Percentiles rank a stretch among this genome's conserved stretches.
phyloP scores from a whole-genome alignment of 2,888 invertebrate species.

The Venustoraphidia nigricollis region DNA sequence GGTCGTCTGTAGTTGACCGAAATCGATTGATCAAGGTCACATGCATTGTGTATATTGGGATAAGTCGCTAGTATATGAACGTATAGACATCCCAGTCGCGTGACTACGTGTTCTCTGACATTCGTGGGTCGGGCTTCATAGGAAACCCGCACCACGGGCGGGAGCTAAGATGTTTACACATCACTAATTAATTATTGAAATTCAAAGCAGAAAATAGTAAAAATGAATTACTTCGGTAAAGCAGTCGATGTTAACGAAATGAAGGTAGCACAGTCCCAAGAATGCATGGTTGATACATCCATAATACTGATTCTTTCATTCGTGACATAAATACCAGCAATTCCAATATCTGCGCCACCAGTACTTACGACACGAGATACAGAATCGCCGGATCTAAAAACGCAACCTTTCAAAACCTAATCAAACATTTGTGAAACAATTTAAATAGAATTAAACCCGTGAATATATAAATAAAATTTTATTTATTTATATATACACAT shows the following conservation, averaged over 20 bases:
- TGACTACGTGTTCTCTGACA: too few species aligned
- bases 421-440: background rate
- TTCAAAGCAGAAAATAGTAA: background rate
- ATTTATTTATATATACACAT: background rate
- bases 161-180: too few species aligned
- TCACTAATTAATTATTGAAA: background rate
- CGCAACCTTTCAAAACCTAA: conserved; percentile 1
- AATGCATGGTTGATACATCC: conserved; percentile 48
- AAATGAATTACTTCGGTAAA: conserved; percentile 42
- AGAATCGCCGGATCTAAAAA: conserved; percentile 40
- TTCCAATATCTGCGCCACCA: conserved; percentile 46
- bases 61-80: too few species aligned
- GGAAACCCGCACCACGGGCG: too few species aligned
- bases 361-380: conserved; percentile 37
- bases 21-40: too few species aligned
- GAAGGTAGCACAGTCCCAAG: conserved; percentile 62
- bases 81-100: too few species aligned
- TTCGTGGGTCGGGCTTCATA: too few species aligned
- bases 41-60: too few species aligned
- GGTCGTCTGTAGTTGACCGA: too few species aligned
- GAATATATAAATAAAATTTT: conserved; percentile 2
- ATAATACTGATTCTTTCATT: conserved; percentile 30
- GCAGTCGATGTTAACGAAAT: conserved; percentile 64
- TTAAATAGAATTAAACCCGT: background rate
- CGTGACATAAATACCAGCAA: conserved; percentile 58